Conservation (phyloP, 2,113 vertebrate species). For the Callorhinus ursinus region DNA sequence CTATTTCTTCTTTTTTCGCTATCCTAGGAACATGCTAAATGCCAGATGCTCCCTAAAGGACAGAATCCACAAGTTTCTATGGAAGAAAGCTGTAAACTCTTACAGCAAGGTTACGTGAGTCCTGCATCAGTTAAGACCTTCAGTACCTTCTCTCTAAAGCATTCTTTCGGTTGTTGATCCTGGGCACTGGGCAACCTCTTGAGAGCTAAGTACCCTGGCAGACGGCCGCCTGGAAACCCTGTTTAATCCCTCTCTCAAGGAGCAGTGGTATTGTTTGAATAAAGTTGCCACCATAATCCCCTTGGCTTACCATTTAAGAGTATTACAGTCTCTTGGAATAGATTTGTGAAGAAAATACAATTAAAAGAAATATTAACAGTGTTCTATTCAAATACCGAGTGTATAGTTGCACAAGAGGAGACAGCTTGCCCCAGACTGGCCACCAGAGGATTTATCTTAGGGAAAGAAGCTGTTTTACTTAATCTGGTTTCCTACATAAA, state of each 20-base stretch:
- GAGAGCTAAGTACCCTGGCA: conserved; percentile 83
- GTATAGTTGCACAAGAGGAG: conserved; percentile 66
- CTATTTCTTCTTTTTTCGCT: conserved; percentile 39
- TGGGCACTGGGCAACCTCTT: conserved; percentile 77
- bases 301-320: conserved; percentile 85
- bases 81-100: conserved; percentile 76
- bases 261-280: conserved; percentile 84
- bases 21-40: conserved; percentile 48
- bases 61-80: conserved; percentile 56
- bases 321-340: conserved; percentile 84
- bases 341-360: conserved; percentile 83
- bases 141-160: conserved; percentile 74
- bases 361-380: conserved; percentile 82
- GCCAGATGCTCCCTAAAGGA: conserved; percentile 64
- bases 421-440: conserved; percentile 52
- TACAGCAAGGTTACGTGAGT: conserved; percentile 76
- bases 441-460: conserved; percentile 50
- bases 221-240: conserved; percentile 77
- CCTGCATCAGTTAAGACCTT: conserved; percentile 71
- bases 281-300: conserved; percentile 86
- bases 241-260: conserved; percentile 85
- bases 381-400: conserved; percentile 77
- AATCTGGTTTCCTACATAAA: conserved; percentile 64
- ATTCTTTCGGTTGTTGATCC: conserved; percentile 84
- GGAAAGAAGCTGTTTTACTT: conserved; percentile 58